These are phyloP conservation scores for Peromyscus nudipes DNA, from an alignment of 2,797 vertebrate genomes.

Conservation along the genomic window DNA sequence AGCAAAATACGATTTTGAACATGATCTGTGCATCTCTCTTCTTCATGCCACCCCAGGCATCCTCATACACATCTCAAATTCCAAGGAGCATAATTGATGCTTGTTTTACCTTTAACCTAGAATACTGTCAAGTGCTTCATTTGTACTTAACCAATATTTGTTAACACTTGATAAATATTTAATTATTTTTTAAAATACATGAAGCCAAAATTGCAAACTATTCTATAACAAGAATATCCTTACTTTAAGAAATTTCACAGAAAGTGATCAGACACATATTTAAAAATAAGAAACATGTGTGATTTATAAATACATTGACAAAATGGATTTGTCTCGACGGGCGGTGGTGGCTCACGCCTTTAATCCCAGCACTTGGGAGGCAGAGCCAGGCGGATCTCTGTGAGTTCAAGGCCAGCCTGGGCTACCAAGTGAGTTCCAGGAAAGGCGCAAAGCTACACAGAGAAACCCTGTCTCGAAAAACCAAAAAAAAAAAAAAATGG, in stretches of 20 bases:
- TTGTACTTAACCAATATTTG: neutral
- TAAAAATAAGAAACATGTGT: neutral
- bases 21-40: neutral
- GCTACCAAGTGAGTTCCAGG: too few relatives aligned
- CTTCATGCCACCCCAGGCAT: neutral
- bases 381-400: too few relatives aligned
- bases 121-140: neutral
- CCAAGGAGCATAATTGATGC: neutral
- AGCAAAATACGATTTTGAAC: too few relatives aligned
- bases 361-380: too few relatives aligned
- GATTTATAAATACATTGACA: neutral
- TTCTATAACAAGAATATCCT: neutral
- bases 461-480: too few relatives aligned
- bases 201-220: neutral
- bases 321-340: too few relatives aligned
- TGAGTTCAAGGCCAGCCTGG: too few relatives aligned
- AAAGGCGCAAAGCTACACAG: too few relatives aligned
- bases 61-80: neutral
- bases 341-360: too few relatives aligned
- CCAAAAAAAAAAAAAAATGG: too few relatives aligned
- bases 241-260: neutral
- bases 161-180: neutral
- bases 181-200: slow-evolving; percentile 9
- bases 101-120: neutral
- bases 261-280: neutral